Evolutionary conservation across 2,888 invertebrate genomes (phyloP).

Genomic region (Andrena hattorfiana): DNA sequence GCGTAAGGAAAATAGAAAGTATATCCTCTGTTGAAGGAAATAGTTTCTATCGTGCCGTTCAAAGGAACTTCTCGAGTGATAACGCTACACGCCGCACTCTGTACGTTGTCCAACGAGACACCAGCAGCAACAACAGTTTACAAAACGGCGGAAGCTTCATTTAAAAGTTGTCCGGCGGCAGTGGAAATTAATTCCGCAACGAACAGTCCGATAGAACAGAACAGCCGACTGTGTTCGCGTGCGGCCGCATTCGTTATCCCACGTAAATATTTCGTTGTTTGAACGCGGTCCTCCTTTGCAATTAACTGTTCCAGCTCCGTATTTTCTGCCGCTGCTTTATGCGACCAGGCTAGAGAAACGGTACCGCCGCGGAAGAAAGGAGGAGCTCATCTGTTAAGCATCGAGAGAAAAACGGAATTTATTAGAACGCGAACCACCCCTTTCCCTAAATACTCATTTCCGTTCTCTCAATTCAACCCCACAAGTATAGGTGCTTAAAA

Average conservation of each 20-base stretch:
- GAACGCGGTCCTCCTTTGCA: constrained; percentile 47
- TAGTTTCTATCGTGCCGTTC: too few relatives aligned
- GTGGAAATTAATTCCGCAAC: constrained; percentile 71
- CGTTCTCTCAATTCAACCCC: too few relatives aligned
- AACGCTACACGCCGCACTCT: not conserved
- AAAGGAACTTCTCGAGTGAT: not conserved
- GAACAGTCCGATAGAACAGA: constrained; percentile 63
- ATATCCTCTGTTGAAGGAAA: not conserved
- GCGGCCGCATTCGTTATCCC: constrained; percentile 31
- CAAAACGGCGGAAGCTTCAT: constrained; percentile 32
- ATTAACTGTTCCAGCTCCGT: constrained; percentile 42
- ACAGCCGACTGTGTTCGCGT: constrained; percentile 40
- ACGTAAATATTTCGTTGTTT: constrained; percentile 68
- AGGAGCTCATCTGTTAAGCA: not conserved
- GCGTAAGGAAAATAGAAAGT: not conserved
- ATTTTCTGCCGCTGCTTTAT: constrained; percentile 14
- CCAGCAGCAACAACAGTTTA: constrained; percentile 17
- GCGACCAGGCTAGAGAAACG: not conserved
- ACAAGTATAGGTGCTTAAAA: too few relatives aligned
- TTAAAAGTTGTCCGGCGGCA: constrained; percentile 57
- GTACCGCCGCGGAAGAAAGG: not conserved
- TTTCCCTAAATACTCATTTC: too few relatives aligned
- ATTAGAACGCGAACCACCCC: not conserved
- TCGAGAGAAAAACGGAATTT: not conserved
- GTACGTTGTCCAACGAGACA: constrained; percentile 4